phyloP scores from a whole-genome alignment of 2,888 invertebrate species.

The Agapostemon virescens region DNA sequence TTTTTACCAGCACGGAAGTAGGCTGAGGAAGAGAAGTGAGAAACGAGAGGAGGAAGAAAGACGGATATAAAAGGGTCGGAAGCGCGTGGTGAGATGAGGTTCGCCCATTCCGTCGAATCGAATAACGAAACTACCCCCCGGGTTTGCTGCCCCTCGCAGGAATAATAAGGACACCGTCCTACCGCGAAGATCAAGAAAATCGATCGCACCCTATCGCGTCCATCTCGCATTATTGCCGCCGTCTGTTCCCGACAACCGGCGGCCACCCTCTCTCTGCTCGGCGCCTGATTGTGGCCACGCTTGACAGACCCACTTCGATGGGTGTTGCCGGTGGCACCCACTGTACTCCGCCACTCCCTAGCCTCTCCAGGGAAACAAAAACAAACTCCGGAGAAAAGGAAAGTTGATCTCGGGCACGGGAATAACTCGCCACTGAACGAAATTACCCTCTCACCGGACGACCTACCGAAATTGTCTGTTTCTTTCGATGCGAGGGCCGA shows the following conservation, averaged over 20 bases:
- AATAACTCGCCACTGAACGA: conserved; percentile 40
- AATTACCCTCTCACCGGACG: conserved; percentile 52
- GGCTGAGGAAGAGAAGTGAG: conserved; percentile 40
- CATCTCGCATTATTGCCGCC: conserved; percentile 67
- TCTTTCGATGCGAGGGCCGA: conserved; percentile 38
- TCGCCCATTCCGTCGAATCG: conserved; percentile 57
- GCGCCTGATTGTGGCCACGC: conserved; percentile 56
- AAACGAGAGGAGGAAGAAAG: background rate
- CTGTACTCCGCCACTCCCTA: background rate
- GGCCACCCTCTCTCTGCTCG: conserved; percentile 23
- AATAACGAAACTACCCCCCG: conserved; percentile 63
- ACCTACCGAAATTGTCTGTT: conserved; percentile 50
- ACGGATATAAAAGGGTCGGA: conserved; percentile 27
- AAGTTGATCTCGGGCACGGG: background rate
- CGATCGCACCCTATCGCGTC: conserved; percentile 64
- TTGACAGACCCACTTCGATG: conserved; percentile 36
- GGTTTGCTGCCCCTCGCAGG: conserved; percentile 44
- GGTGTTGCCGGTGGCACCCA: conserved; percentile 18
- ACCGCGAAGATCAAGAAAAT: conserved; percentile 63
- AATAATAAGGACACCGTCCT: conserved; percentile 65
- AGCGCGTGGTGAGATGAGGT: conserved; percentile 2
- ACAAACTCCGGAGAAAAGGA: conserved; percentile 9
- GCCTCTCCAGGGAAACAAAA: background rate
- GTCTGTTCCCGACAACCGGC: conserved; percentile 66
- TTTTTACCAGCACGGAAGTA: conserved; percentile 57